Evolutionary conservation across 2,797 vertebrate species (phyloP), one percentile per base, ranked within the genome.

Genomic region (Neostethus bicornis): DNA sequence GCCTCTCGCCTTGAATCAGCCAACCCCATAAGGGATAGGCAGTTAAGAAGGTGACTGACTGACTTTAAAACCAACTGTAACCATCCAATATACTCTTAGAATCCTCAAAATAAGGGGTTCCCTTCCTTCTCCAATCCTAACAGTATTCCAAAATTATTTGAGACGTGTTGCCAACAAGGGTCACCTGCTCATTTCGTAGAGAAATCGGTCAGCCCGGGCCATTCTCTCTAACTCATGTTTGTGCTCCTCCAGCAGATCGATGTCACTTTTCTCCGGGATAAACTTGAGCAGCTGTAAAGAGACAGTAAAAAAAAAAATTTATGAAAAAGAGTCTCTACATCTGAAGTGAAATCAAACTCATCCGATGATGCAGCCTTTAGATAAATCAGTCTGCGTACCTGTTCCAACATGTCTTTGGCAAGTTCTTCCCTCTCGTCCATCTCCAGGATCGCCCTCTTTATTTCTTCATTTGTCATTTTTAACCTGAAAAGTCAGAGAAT

Each of bases 131-230:
- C n/a, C n/a, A n/a, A n/a, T n/a, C n/a, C n/a, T n/a, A n/a, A n/a
- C n/a, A n/a, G n/a, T n/a, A n/a, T n/a, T n/a, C n/a, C n/a, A n/a
- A n/a, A n/a, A n/a, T n/a, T n/a, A n/a, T n/a, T n/a, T n/a, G n/a
- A n/a, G n/a, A n/a, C n/a, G n/a, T n/a, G n/a, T n/a, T n/a, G n/a
- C n/a, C n/a, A n/a, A n/a, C n/a, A n/a, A n/a, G n/a, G n/a, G n/a
- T n/a, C n/a, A 97, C 96, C 96, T 95, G 96, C 96, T 98, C 96
- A 98, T 98, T 64, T 98, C 96, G 29, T 91, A 98, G 52, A 98
- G 94, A 88, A 98, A 98, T 80, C 96, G 95, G 80, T 98, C 96
- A 0, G 96, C 96, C 0, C 96, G 91, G 19, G 96, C 96, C 96
- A 98, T 98, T 38, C 96, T 92, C 51, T 98, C 96, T 1, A 96